phyloP scores from a whole-genome alignment of 2,113 vertebrate genomes.

The Coptodon rendalli region DNA sequence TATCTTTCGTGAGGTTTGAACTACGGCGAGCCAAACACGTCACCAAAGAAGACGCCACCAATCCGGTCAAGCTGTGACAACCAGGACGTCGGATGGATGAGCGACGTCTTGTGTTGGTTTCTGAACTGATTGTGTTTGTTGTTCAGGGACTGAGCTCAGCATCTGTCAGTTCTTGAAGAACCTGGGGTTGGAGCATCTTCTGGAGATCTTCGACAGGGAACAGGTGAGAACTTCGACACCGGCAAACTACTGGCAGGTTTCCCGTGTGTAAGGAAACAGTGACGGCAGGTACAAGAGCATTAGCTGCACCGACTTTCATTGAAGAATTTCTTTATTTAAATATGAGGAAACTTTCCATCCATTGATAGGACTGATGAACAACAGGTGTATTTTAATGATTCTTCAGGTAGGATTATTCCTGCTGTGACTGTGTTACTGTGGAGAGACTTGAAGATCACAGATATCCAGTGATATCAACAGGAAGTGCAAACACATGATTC shows the following conservation, averaged over 20 bases:
- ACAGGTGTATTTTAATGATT: neutral
- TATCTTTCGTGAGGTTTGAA: neutral
- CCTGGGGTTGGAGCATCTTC: slow-evolving; percentile 84
- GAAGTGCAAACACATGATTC: neutral
- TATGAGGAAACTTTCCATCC: neutral
- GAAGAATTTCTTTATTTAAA: neutral
- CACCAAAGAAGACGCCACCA: neutral
- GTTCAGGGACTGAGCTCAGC: slow-evolving; percentile 77
- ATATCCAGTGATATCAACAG: neutral
- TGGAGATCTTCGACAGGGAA: slow-evolving; percentile 89
- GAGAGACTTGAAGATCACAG: neutral
- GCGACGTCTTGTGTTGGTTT: neutral
- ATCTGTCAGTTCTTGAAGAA: slow-evolving; percentile 89
- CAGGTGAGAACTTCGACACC: slow-evolving; percentile 66
- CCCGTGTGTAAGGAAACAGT: neutral
- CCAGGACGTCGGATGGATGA: neutral
- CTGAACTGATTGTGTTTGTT: neutral
- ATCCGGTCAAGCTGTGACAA: neutral
- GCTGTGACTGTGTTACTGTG: neutral
- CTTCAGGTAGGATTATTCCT: neutral
- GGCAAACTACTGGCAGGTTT: neutral
- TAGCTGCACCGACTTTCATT: neutral
- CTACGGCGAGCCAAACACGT: neutral
- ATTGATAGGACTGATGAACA: neutral
- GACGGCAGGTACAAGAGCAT: neutral